Base-by-base conservation (phyloP, 2,888 invertebrate genomes). In the Thyatira batis region DNA sequence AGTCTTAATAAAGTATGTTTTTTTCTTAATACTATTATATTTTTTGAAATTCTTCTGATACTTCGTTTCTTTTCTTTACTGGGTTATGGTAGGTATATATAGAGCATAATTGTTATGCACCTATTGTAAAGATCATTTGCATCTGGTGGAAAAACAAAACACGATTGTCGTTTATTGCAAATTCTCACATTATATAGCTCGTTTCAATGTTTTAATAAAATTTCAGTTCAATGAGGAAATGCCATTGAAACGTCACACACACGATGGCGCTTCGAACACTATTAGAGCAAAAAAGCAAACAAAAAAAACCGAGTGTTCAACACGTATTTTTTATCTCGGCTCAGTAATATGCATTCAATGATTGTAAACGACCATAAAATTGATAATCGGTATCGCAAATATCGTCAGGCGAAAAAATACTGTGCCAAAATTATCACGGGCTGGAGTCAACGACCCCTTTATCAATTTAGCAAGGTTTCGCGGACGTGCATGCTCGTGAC, bases 371-470 rank as follows among this genome's bases (percentile, higher is more conserved):
- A 25, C 20, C 21, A 51, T 50, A 46, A 23, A 50, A 39, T 33
- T 54, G 48, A 70, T 69, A 70, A 68, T 62, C 39, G 55, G 49
- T 67, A 73, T 70, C 67, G 67, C 72, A 73, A 70, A 76, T 67
- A 68, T 56, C 65, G 63, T 60, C 64, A 67, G 60, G 66, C 64
- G 66, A 69, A 70, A 64, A 69, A 63, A 57, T 54, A 65, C 67
- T 67, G 64, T 74, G 73, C 69, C 71, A 75, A 82, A 80, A 74
- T 85, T 86, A 87, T 85, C 84, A 61, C 63, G 57, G 53, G 55
- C 49, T 54, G 57, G 63, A 71, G 86, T 89, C 87, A 85, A 84
- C 69, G 87, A 85, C 81, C 88, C 73, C 68, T 75, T 88, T 89
- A 89, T 89, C 89, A 80, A 66, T 76, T 83, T 76, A 71, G 77